phyloP scores from a whole-genome alignment of 2,888 invertebrate genomes.

The Drosophila longiperda region DNA sequence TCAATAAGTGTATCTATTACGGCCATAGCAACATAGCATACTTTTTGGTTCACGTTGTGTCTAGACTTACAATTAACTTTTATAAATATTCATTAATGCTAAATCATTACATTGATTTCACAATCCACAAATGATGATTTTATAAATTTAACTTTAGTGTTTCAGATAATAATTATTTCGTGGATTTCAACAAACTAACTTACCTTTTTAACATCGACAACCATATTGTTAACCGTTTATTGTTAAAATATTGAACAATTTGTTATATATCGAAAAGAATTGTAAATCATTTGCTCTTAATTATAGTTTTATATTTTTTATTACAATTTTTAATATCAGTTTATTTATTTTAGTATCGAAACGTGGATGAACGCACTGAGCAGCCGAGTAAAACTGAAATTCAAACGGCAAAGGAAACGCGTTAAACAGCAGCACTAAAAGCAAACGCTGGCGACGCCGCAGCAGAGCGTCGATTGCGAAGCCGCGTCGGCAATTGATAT shows the following conservation, averaged over 20 bases:
- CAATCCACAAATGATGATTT: neutral
- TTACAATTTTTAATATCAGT: constrained; percentile 4
- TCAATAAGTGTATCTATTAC: neutral
- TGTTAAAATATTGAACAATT: neutral
- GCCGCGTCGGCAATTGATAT: constrained; percentile 32
- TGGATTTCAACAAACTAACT: neutral
- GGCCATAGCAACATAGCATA: constrained; percentile 36
- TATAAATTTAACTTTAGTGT: neutral
- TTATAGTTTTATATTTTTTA: too few relatives aligned
- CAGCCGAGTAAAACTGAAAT: constrained; percentile 76
- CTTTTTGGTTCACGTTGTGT: constrained; percentile 30
- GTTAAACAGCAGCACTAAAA: constrained; percentile 63
- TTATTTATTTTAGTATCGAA: constrained; percentile 40
- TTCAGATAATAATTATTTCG: neutral
- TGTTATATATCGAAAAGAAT: neutral
- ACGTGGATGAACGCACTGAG: constrained; percentile 65
- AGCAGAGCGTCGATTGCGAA: constrained; percentile 37
- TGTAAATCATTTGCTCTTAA: constrained; percentile 12
- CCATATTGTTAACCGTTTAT: constrained; percentile 34
- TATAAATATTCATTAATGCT: neutral
- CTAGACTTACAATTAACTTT: neutral
- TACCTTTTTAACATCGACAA: constrained; percentile 67
- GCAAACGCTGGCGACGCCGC: constrained; percentile 16
- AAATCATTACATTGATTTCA: neutral
- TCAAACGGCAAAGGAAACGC: constrained; percentile 76